These are phyloP conservation scores for Nephrotoma guestfalica DNA, from an alignment of 2,888 invertebrate species.

Conservation along the genomic window DNA sequence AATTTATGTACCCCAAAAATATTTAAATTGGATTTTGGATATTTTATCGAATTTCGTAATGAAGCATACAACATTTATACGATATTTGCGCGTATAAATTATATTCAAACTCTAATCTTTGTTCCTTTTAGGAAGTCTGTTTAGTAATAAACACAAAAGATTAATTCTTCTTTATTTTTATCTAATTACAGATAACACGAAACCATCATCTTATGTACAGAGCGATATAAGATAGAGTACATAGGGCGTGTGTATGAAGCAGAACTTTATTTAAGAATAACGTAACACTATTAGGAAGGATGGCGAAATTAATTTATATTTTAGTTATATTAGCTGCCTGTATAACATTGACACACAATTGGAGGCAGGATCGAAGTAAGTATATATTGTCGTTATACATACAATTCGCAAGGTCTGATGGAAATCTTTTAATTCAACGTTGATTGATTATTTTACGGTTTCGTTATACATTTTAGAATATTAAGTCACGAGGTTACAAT, in stretches of 20 bases:
- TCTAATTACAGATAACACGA: neutral
- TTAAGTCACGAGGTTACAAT: neutral
- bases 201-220: neutral
- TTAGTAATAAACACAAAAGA: neutral
- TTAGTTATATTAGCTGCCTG: neutral
- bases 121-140: neutral
- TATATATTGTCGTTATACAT: neutral
- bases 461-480: neutral
- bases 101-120: neutral
- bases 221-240: neutral
- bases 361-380: constrained; percentile 6
- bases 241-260: neutral
- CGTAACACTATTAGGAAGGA: neutral
- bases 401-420: neutral
- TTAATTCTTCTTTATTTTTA: neutral
- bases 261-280: neutral
- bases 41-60: neutral
- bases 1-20: neutral
- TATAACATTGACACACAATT: neutral
- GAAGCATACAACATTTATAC: neutral
- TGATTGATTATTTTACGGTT: neutral
- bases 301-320: neutral
- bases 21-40: neutral
- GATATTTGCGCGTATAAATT: neutral
- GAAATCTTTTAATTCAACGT: neutral